Evolutionary conservation across 2,888 invertebrate genomes (phyloP).

Genomic region (Calameuta pallipes): DNA sequence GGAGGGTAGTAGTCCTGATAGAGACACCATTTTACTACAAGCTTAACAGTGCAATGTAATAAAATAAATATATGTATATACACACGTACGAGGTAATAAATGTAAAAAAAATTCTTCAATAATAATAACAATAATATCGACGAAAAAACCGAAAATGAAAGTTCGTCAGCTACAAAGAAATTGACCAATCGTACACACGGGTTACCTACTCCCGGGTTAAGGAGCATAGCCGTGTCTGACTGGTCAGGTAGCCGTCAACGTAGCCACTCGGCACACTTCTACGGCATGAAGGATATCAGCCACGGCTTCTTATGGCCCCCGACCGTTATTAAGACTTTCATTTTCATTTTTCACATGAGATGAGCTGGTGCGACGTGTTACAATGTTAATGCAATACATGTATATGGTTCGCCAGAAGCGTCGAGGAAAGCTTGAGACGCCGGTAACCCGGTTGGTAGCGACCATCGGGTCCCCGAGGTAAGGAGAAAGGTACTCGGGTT

Average conservation of each 20-base stretch:
- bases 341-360: slow-evolving; percentile 31
- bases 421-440: not conserved
- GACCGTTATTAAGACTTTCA: slow-evolving; percentile 31
- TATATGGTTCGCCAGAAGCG: not conserved
- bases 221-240: slow-evolving; percentile 31
- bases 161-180: not conserved
- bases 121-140: not conserved
- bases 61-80: not conserved
- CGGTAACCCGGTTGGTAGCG: not conserved
- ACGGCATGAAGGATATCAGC: slow-evolving; percentile 17
- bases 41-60: slow-evolving; percentile 6
- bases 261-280: slow-evolving; percentile 28
- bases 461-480: not conserved
- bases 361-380: not conserved
- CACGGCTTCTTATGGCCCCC: slow-evolving; percentile 27
- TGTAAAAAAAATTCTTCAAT: not conserved
- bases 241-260: slow-evolving; percentile 30
- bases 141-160: not conserved
- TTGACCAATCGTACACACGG: not conserved
- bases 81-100: not conserved
- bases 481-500: not conserved
- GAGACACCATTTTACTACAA: not conserved
- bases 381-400: not conserved
- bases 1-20: not conserved
- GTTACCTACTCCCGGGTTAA: slow-evolving; percentile 33